A percentile compares a stretch with the other conserved stretches of the same genome.
Evolutionary conservation across 2,113 vertebrate genomes (phyloP).

Genomic region (Nerophis lumbriciformis): DNA sequence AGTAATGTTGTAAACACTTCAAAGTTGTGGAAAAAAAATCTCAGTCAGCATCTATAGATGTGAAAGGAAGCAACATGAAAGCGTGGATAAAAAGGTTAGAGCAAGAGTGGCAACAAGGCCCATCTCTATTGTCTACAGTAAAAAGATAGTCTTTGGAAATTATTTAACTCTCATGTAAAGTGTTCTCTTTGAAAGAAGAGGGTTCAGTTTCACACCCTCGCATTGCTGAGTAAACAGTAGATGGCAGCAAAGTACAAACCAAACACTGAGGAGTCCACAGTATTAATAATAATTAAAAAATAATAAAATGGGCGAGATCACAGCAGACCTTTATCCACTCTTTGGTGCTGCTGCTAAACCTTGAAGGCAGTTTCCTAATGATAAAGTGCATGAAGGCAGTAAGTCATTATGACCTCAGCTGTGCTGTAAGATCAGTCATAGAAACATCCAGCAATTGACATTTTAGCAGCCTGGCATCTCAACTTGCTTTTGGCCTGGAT

Average conservation of each 20-base stretch:
- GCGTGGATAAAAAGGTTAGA: constrained; percentile 36
- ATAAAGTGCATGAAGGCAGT: constrained; percentile 72
- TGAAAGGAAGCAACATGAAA: constrained; percentile 9
- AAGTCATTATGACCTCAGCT: constrained; percentile 35
- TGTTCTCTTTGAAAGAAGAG: neutral
- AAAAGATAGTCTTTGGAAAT: constrained; percentile 1
- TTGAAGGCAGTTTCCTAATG: constrained; percentile 32
- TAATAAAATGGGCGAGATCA: constrained; percentile 14
- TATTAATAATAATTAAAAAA: constrained; percentile 1
- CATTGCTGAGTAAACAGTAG: constrained; percentile 47
- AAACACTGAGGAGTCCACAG: constrained; percentile 18
- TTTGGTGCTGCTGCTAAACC: constrained; percentile 14
- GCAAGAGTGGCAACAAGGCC: constrained; percentile 26
- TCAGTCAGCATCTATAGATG: constrained; percentile 23
- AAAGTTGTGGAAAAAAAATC: constrained; percentile 22
- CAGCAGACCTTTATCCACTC: constrained; percentile 15
- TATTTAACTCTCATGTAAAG: neutral
- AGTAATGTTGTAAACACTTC: constrained; percentile 20
- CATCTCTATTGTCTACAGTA: constrained; percentile 34
- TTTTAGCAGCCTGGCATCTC: constrained; percentile 33
- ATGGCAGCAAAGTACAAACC: constrained; percentile 53
- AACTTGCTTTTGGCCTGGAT: neutral
- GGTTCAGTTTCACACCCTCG: neutral
- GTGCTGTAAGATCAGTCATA: constrained; percentile 9
- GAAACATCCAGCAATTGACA: constrained; percentile 25